phyloP scores from a whole-genome alignment of 2,113 vertebrate species.

The Xerus inauris region DNA sequence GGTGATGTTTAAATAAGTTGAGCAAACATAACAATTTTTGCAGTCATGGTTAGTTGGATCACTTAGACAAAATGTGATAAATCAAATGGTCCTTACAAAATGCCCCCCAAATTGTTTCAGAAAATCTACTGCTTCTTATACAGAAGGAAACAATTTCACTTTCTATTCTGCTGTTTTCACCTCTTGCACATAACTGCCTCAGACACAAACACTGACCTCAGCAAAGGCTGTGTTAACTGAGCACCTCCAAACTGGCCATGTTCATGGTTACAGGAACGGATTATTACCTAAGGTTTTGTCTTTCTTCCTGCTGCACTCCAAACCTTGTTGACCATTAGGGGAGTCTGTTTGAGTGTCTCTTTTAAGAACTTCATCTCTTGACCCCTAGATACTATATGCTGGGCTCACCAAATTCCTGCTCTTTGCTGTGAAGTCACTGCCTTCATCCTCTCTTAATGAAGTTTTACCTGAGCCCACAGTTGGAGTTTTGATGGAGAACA shows the following conservation, averaged over 20 bases:
- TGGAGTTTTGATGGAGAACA: slow-evolving; percentile 84
- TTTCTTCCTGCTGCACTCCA: slow-evolving; percentile 87
- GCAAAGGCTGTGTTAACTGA: background rate
- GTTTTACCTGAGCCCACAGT: slow-evolving; percentile 66
- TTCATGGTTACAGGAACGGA: background rate
- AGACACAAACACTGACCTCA: background rate
- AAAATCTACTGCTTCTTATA: background rate
- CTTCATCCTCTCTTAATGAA: slow-evolving; percentile 41
- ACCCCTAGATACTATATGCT: slow-evolving; percentile 85
- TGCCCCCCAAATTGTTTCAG: background rate
- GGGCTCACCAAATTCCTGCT: slow-evolving; percentile 81
- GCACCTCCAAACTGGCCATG: background rate
- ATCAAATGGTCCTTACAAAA: background rate
- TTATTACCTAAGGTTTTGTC: slow-evolving; percentile 92
- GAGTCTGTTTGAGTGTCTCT: slow-evolving; percentile 91
- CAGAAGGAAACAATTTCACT: background rate
- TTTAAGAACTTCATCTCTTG: slow-evolving; percentile 91
- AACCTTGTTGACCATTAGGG: slow-evolving; percentile 91
- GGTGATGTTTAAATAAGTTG: background rate
- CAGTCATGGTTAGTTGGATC: background rate
- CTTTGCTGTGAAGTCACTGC: slow-evolving; percentile 77
- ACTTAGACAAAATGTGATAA: slow-evolving; percentile 26
- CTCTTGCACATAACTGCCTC: background rate
- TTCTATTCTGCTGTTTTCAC: background rate
- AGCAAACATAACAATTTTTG: background rate